phyloP scores from a whole-genome alignment of 2,797 vertebrate species.

The Coluber constrictor region DNA sequence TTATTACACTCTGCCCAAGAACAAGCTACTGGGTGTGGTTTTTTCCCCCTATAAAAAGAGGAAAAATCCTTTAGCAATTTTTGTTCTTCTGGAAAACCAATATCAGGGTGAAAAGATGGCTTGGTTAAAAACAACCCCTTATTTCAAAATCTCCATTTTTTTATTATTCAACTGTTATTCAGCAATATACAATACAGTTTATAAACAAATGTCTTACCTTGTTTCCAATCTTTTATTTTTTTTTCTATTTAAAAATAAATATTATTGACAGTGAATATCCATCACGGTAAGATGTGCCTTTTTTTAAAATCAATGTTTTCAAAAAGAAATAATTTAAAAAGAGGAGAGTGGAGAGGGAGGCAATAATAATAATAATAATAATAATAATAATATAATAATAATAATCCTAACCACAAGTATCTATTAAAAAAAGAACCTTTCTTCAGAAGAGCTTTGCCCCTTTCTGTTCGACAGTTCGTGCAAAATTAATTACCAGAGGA shows the following conservation, averaged over 20 bases:
- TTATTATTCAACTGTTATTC: conserved; percentile 83
- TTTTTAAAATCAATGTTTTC: conserved; percentile 79
- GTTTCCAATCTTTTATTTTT: conserved; percentile 87
- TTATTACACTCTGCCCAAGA: neutral
- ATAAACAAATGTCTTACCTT: conserved; percentile 88
- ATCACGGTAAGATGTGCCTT: conserved; percentile 82
- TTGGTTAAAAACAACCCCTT: conserved; percentile 55
- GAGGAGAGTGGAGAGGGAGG: conserved; percentile 43
- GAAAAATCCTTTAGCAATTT: neutral
- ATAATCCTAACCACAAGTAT: conserved; percentile 69
- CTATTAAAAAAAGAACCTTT: conserved; percentile 78
- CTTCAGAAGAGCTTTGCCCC: conserved; percentile 69
- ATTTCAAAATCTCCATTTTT: conserved; percentile 85
- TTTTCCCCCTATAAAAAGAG: neutral
- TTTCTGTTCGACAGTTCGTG: conserved; percentile 76
- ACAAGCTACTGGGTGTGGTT: neutral
- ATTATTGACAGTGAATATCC: conserved; percentile 88
- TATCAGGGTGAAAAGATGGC: neutral
- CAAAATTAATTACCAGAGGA: conserved; percentile 73
- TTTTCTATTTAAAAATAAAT: conserved; percentile 96
- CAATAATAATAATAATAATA: conserved; percentile 49
- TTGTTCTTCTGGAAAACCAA: neutral
- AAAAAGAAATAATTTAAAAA: conserved; percentile 80
- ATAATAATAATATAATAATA: neutral
- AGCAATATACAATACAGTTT: conserved; percentile 87